phyloP scores from a whole-genome alignment of 2,888 invertebrate species.

The Caenorhabditis auriculariae region DNA sequence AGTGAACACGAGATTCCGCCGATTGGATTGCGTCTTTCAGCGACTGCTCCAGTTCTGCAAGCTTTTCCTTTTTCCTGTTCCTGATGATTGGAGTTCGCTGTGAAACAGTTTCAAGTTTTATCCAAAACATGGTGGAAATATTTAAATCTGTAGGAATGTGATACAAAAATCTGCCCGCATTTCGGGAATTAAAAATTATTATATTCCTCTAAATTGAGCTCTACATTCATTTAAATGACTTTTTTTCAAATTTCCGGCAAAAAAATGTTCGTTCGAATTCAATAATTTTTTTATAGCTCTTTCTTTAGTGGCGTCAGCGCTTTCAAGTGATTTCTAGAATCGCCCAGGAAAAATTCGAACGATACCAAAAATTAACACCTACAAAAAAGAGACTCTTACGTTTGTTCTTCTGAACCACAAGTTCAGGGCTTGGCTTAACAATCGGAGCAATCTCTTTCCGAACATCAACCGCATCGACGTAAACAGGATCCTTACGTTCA shows the following conservation, averaged over 20 bases:
- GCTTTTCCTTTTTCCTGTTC: no score
- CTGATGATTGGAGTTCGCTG: not conserved
- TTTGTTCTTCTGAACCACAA: conserved; percentile 20
- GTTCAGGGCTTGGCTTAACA: conserved; percentile 21
- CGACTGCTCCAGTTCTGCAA: conserved; percentile 46
- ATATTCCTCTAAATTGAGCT: no score
- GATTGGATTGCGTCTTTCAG: conserved; percentile 40
- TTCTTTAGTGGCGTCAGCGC: no score
- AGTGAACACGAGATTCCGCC: conserved; percentile 42
- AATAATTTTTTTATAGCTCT: no score
- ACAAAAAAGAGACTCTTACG: conserved; percentile 12
- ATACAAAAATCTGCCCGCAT: no score
- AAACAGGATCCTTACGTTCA: conserved; percentile 26
- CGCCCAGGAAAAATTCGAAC: no score
- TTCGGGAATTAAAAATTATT: no score
- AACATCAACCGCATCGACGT: conserved; percentile 54
- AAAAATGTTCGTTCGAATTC: not conserved
- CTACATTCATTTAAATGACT: no score
- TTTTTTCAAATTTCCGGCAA: no score
- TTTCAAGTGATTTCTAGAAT: no score
- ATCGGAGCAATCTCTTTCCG: conserved; percentile 26
- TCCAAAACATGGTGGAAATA: no score
- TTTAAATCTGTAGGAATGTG: no score
- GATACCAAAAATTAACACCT: not conserved
- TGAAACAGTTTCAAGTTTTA: not conserved